Evolutionary conservation across 2,888 invertebrate species (phyloP).

Genomic region (Cheilosia variabilis): DNA sequence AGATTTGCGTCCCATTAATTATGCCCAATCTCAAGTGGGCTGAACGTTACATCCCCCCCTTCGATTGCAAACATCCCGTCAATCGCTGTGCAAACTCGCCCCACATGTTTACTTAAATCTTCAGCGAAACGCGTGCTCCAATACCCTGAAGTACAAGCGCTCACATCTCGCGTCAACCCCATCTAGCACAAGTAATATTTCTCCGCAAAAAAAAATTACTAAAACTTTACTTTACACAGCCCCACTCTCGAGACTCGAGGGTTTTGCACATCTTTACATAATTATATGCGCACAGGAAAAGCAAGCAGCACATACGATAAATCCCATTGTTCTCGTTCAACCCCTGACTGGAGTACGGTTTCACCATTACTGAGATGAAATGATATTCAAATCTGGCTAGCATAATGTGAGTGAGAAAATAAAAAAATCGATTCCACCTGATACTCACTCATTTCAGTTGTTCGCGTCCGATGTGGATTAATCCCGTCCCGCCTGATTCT

Average conservation of each 20-base stretch:
- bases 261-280: conserved; percentile 34
- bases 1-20: background rate
- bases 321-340: conserved; percentile 61
- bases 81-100: conserved; percentile 46
- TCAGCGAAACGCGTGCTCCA: conserved; percentile 46
- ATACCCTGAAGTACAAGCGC: conserved; percentile 48
- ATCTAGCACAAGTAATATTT: conserved; percentile 28
- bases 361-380: conserved; percentile 59
- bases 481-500: conserved; percentile 41
- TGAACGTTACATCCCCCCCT: background rate
- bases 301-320: conserved; percentile 13
- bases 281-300: conserved; percentile 54
- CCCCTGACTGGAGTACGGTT: conserved; percentile 36
- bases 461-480: conserved; percentile 45
- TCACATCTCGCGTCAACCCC: conserved; percentile 33
- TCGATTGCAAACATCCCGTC: background rate
- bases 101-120: conserved; percentile 54
- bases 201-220: conserved; percentile 18
- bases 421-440: conserved; percentile 52
- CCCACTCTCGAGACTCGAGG: conserved; percentile 21
- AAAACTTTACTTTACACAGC: conserved; percentile 4
- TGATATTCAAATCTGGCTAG: conserved; percentile 35
- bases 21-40: background rate
- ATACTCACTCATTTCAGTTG: conserved; percentile 67
- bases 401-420: conserved; percentile 16